phyloP scores from a whole-genome alignment of 2,113 vertebrate species.

The Otocyon megalotis region DNA sequence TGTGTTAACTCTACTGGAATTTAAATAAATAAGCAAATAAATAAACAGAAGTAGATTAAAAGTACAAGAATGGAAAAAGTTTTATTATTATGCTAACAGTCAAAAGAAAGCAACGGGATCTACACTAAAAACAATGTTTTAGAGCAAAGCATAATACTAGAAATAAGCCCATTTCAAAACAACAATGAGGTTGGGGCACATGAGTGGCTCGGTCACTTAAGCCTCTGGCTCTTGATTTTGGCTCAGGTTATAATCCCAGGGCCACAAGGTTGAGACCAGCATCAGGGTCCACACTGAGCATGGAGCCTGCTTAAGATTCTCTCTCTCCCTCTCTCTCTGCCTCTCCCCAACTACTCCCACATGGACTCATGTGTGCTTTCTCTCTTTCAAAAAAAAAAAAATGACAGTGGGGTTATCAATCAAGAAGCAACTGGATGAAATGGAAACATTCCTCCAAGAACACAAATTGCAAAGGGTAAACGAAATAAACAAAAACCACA shows the following conservation, averaged over 20 bases:
- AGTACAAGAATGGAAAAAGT: neutral
- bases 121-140: neutral
- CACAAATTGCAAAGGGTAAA: neutral
- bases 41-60: neutral
- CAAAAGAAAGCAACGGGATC: neutral
- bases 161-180: neutral
- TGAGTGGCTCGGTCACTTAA: too few relatives aligned
- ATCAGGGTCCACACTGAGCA: neutral
- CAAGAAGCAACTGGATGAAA: neutral
- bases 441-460: neutral
- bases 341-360: neutral
- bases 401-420: neutral
- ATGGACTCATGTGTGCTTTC: neutral
- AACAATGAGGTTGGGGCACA: neutral
- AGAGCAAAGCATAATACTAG: neutral
- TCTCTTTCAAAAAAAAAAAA: neutral
- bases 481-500: neutral
- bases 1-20: too few relatives aligned
- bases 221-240: neutral
- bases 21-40: neutral
- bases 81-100: neutral
- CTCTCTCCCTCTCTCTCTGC: neutral
- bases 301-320: neutral
- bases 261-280: neutral
- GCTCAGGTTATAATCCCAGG: neutral